Base-by-base conservation (phyloP, 2,113 vertebrate genomes). In the Dasyprocta punctata region DNA sequence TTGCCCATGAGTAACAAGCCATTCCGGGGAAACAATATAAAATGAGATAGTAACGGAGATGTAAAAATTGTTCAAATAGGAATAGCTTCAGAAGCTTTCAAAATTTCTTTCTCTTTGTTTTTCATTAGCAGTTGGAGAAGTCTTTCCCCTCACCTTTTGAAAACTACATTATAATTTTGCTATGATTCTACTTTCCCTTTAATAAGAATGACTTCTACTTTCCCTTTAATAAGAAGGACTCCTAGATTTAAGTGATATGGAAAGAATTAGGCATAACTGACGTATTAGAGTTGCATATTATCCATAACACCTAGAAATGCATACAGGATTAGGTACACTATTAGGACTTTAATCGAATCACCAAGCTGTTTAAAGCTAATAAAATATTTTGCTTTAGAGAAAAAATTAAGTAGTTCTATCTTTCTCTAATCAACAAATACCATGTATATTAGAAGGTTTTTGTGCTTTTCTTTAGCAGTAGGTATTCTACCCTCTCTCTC, bases 21-120 rank as follows among this genome's bases (percentile, higher is more conserved):
- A 96, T 93, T 97, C 52, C 92, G 38, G 52, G 52, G 90, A 96
- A 97, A 96, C 54, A 96, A 87, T 87, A 38, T 33, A 92, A 98
- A 95, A 95, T 56, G 26, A 52, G 84, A 93, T 69, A 69, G 33
- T 47, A 82, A 90, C 9, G 69, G 33, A 85, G 93, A 96, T n/a
- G 22, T 14, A 30, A 77, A 54, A 78, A 71, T 60, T 10, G 6
- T 4, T 87, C 69, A 78, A 90, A 30, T 5, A 69, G 17, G 20
- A 88, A 88, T 49, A 82, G 30, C 41, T 85, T 92, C 75, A 87
- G 44, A 8, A 36, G 44, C 22, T 87, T 96, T 95, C 75, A 95
- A 11, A 54, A 71, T 52, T 65, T 81, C 28, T 75, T 73, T 7
- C 44, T 78, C 75, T 90, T 69, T 91, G 86, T 60, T 94, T 97